Evolutionary conservation across 2,797 vertebrate species (phyloP).

Genomic region (Amniataba percoides): DNA sequence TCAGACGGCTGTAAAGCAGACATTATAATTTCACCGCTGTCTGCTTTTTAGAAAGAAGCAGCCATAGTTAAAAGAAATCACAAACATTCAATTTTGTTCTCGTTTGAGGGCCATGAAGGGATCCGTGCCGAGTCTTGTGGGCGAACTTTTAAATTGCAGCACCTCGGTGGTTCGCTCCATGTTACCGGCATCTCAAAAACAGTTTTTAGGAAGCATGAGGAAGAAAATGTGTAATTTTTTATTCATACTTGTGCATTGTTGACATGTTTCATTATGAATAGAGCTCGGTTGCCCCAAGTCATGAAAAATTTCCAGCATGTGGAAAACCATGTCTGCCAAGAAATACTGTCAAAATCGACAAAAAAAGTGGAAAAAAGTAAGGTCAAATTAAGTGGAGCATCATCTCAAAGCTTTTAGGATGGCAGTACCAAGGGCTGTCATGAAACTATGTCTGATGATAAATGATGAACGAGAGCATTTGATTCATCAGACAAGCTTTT

Average conservation of each 20-base stretch:
- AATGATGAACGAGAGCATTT: no score
- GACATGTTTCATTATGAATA: background rate
- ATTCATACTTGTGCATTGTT: conserved; percentile 6
- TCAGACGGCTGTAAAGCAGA: conserved; percentile 51
- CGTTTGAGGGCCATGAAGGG: conserved; percentile 11
- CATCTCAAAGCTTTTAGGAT: background rate
- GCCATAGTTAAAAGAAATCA: conserved; percentile 38
- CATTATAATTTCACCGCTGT: conserved; percentile 55
- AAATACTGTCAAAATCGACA: background rate
- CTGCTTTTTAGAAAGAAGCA: conserved; percentile 43
- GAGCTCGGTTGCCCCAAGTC: background rate
- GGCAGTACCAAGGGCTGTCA: background rate
- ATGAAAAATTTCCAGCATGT: background rate
- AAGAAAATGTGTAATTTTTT: background rate
- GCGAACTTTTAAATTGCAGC: conserved; percentile 2
- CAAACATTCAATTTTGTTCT: conserved; percentile 24
- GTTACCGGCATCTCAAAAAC: background rate
- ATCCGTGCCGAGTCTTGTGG: background rate
- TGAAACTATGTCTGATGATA: background rate
- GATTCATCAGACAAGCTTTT: background rate
- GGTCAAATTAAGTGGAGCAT: no score
- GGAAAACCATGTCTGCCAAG: background rate
- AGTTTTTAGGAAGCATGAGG: background rate
- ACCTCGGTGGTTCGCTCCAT: background rate
- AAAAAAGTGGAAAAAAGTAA: background rate